Evolutionary conservation across 2,888 invertebrate genomes (phyloP), one percentile per base, ranked within the genome.

Genomic region (Tolmerus cingulatus): DNA sequence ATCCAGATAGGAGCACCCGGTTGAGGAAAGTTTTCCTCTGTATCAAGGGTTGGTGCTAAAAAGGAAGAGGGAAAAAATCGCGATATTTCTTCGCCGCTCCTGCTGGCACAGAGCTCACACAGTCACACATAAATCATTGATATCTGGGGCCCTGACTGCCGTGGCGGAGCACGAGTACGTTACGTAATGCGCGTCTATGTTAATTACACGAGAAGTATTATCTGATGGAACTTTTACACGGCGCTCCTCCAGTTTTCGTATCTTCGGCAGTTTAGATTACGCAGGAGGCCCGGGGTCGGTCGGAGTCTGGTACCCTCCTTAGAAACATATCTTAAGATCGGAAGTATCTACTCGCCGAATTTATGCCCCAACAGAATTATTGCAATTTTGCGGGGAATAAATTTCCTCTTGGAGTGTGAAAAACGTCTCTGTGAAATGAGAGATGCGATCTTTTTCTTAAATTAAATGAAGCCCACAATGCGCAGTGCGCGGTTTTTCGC

Each of bases 101-200:
- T 85, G 30, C 74, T 74, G 23, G 27, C 85, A 43, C 23, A 51
- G 51, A n/a, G 51, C 27, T 85, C 85, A 74, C 74, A 74, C 74
- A 74, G 85, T 74, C 40, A 66, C 84, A 82, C 87, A 87, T 87
- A 87, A 87, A 87, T 87, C 87, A 87, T 86, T 87, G 87, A 78
- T 85, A 87, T 87, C 85, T 43, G 77, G 57, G 30, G 74, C 82
- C 27, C 85, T 82, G 85, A 78, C 43, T 85, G 43, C 74, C 74
- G 43, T 74, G 30, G 74, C 27, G 77, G 84, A 66, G 86, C 81
- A 86, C 74, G 87, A 88, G 87, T 81, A 88, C 74, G 55, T 87
- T 87, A 79, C 84, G 84, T 88, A 87, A 79, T 86, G 82, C 87
- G 86, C 88, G 88, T 87, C 88, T 89, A 89, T 89, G 89, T 89